phyloP scores from a whole-genome alignment of 2,888 invertebrate species.

The Thelaira solivaga region DNA sequence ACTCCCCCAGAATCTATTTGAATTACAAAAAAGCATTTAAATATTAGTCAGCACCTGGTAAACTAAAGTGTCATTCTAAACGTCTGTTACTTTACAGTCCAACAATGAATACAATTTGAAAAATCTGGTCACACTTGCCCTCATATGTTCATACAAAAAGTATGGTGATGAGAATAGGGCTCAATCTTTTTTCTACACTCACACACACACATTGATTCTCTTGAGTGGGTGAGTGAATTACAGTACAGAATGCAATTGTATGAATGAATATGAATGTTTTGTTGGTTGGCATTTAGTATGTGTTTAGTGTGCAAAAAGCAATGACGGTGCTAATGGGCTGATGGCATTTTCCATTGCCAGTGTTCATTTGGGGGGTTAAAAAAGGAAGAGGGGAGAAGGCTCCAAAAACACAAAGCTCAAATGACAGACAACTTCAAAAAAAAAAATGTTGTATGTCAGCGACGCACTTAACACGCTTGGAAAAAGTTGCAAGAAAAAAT shows the following conservation, averaged over 20 bases:
- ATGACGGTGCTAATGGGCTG: slow-evolving; percentile 1
- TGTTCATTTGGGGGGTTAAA: slow-evolving; percentile 18
- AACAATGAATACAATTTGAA: no score
- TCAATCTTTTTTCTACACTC: neutral
- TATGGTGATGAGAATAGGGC: neutral
- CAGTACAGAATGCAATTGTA: slow-evolving; percentile 6
- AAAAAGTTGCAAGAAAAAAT: slow-evolving; percentile 17
- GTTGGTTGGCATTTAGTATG: slow-evolving; percentile 27
- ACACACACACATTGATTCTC: neutral
- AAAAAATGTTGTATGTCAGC: slow-evolving; percentile 46
- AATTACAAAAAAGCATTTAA: no score
- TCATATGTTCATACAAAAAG: slow-evolving; percentile 1
- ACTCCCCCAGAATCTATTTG: no score
- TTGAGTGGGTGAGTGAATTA: slow-evolving; percentile 16
- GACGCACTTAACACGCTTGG: slow-evolving; percentile 40
- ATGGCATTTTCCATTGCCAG: neutral
- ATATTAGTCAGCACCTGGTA: no score
- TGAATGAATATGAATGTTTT: no score
- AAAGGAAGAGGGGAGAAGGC: no score
- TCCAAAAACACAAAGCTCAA: no score
- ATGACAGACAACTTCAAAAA: slow-evolving; percentile 35
- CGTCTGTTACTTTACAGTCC: no score
- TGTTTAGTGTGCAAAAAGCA: slow-evolving; percentile 42
- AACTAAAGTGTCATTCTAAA: no score
- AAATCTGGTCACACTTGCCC: no score